Conservation (phyloP, 35 echinoderm and acorn worm genomes). For the Nesometra sesokonis region DNA sequence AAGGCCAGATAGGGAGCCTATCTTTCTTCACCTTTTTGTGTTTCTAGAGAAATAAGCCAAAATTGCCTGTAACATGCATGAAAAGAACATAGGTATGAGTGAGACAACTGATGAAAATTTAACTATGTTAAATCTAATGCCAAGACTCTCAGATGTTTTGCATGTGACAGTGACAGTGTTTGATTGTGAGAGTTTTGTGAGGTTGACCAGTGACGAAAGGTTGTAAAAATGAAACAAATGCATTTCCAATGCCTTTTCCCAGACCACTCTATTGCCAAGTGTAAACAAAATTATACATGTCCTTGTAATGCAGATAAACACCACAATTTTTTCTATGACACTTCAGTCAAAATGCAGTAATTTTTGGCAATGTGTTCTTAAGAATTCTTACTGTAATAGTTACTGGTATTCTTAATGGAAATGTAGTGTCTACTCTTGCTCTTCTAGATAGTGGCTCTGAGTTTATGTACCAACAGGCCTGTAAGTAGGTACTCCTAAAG, state of each 20-base stretch:
- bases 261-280: conserved; percentile 12
- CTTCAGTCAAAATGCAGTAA: conserved; percentile 11
- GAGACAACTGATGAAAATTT: neutral
- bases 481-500: too few relatives aligned
- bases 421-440: conserved; percentile 10
- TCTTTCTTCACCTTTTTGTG: conserved; percentile 1
- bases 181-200: neutral
- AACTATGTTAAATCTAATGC: too few relatives aligned
- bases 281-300: neutral
- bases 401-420: conserved; percentile 3
- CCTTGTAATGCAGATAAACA: conserved; percentile 2
- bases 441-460: conserved; percentile 34
- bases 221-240: conserved; percentile 14
- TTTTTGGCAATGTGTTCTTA: conserved; percentile 12
- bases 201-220: neutral
- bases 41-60: conserved; percentile 18
- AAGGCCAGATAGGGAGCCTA: conserved; percentile 1
- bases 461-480: too few relatives aligned
- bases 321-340: neutral
- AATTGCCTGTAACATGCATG: conserved; percentile 28
- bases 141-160: too few relatives aligned
- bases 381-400: neutral
- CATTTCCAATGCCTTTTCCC: conserved; percentile 19
- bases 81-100: conserved; percentile 6
- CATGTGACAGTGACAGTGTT: neutral